phyloP scores from a whole-genome alignment of 2,113 vertebrate genomes.

The Calidris pugnax region DNA sequence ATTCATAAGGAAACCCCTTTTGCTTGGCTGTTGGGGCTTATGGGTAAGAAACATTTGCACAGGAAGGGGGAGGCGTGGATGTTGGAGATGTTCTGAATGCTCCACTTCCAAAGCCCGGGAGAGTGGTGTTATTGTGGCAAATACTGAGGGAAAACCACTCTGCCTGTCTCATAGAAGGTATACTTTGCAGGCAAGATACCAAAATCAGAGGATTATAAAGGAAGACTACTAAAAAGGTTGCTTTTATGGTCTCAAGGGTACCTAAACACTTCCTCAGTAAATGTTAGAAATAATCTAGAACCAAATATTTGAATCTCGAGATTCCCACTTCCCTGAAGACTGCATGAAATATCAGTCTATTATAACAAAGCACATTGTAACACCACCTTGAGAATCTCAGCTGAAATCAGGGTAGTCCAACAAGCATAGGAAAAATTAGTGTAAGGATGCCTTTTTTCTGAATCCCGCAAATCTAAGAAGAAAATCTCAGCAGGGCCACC shows the following conservation, averaged over 20 bases:
- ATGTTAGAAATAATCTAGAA: background rate
- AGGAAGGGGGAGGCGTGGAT: background rate
- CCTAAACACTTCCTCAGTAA: background rate
- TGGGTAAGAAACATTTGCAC: background rate
- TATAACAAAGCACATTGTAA: background rate
- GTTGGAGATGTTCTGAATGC: background rate
- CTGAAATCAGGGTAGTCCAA: background rate
- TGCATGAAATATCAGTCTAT: background rate
- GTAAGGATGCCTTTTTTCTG: background rate
- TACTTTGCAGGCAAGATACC: background rate
- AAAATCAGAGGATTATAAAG: background rate
- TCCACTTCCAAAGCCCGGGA: background rate
- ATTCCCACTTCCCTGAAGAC: background rate
- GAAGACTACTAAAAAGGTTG: background rate
- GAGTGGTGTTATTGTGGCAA: background rate
- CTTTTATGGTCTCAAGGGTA: background rate
- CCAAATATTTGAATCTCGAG: background rate
- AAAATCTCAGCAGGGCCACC: background rate
- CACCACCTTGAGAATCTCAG: background rate
- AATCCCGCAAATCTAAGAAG: background rate
- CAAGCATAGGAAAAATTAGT: background rate
- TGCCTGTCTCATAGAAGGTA: background rate
- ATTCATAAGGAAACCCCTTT: background rate
- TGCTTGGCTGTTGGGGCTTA: accelerated
- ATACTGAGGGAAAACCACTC: background rate